Conservation (phyloP, 2,888 invertebrate genomes). For the Mycogona germanica region DNA sequence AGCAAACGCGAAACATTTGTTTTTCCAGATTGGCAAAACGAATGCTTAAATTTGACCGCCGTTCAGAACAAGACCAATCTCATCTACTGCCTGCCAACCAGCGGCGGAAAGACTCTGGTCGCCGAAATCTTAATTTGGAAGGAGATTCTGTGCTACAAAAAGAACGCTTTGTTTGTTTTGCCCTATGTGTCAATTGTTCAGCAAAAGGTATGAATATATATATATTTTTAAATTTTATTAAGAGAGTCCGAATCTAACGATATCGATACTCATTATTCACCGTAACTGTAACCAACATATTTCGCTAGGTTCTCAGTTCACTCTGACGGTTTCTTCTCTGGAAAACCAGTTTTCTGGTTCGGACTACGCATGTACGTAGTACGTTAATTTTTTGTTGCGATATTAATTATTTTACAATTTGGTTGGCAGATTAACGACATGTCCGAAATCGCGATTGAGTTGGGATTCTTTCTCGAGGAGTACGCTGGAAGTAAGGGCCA, state of each 20-base stretch:
- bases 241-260: too few species aligned
- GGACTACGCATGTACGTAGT: too few species aligned
- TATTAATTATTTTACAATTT: too few species aligned
- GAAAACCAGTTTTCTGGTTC: too few species aligned
- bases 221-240: background rate
- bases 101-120: slow-evolving; percentile 94
- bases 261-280: background rate
- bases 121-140: slow-evolving; percentile 87
- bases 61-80: slow-evolving; percentile 61
- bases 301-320: too few species aligned
- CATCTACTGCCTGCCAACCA: slow-evolving; percentile 87
- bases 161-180: slow-evolving; percentile 75
- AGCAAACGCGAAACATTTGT: slow-evolving; percentile 7
- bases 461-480: slow-evolving; percentile 85
- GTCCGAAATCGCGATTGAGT: slow-evolving; percentile 71
- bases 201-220: slow-evolving; percentile 61
- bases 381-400: too few species aligned
- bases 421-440: slow-evolving; percentile 61
- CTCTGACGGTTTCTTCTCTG: too few species aligned
- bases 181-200: slow-evolving; percentile 96
- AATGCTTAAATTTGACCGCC: slow-evolving; percentile 70
- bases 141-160: slow-evolving; percentile 64
- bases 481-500: slow-evolving; percentile 83
- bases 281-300: background rate
- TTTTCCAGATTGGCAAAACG: slow-evolving; percentile 79